Conservation (phyloP, 2,113 vertebrate species). For the Rhea americana region DNA sequence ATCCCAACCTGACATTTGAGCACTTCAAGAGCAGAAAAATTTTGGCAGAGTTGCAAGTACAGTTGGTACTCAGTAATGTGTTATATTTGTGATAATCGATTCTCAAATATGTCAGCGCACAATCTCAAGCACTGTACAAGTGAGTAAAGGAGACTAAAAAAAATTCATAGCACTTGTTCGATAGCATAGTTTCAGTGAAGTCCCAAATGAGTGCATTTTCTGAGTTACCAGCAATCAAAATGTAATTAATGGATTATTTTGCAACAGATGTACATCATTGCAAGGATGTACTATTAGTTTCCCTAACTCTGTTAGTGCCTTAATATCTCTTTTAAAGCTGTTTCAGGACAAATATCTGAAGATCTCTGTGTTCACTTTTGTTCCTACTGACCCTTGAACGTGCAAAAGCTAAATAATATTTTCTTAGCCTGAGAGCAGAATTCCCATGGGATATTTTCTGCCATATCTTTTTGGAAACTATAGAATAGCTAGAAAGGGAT, state of each 20-base stretch:
- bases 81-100: constrained; percentile 13
- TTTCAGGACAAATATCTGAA: not conserved
- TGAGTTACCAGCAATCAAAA: not conserved
- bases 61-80: constrained; percentile 27
- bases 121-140: not conserved
- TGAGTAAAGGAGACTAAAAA: not conserved
- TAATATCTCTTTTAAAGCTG: not conserved
- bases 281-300: not conserved
- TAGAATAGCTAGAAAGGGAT: not conserved
- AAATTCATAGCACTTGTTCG: not conserved
- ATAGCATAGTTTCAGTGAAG: not conserved
- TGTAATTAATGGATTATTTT: not conserved
- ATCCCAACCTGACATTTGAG: not conserved
- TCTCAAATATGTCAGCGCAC: not conserved
- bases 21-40: constrained; percentile 8
- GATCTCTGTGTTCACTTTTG: not conserved
- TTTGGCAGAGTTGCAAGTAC: constrained; percentile 30
- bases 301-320: not conserved
- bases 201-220: not conserved
- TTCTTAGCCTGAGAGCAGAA: constrained; percentile 29
- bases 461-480: constrained; percentile 19
- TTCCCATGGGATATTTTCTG: not conserved
- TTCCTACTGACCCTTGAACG: constrained; percentile 4
- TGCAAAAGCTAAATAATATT: constrained; percentile 27
- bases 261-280: no score